phyloP scores from a whole-genome alignment of 2,113 vertebrate genomes.

The Buteo buteo region DNA sequence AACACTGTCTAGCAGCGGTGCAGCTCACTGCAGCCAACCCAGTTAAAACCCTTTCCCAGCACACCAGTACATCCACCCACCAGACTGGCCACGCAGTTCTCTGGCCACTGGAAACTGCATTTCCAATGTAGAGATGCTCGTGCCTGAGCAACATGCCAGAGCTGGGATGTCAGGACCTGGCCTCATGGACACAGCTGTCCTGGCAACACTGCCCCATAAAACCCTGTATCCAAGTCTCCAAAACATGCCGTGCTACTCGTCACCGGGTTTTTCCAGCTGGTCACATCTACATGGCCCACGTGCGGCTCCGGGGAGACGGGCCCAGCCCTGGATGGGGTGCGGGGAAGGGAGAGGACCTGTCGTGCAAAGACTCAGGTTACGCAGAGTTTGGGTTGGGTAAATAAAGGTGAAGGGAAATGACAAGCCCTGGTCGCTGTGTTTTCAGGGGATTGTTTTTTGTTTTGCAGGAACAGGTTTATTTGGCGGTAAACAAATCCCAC shows the following conservation, averaged over 20 bases:
- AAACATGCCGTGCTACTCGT: fast-evolving
- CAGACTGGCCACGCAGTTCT: neutral
- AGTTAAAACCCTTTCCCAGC: neutral
- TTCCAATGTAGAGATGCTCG: neutral
- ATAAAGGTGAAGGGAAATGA: neutral
- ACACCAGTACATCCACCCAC: neutral
- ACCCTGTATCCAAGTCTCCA: neutral
- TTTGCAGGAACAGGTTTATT: neutral
- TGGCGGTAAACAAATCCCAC: neutral
- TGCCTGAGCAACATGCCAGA: neutral
- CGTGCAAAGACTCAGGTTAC: neutral
- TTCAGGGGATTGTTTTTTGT: neutral
- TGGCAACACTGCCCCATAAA: neutral
- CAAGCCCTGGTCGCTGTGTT: neutral
- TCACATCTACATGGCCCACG: neutral
- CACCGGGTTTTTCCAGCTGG: neutral
- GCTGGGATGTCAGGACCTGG: neutral
- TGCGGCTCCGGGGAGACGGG: fast-evolving
- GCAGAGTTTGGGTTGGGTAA: neutral
- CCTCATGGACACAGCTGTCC: neutral
- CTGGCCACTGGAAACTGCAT: neutral
- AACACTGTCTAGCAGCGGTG: neutral
- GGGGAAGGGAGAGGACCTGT: neutral
- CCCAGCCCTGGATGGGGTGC: neutral
- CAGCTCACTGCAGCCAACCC: neutral